Percentiles rank a stretch among this genome's conserved stretches.
Evolutionary conservation across 2,113 vertebrate species (phyloP).

Genomic region (Nyctibius bracteatus): DNA sequence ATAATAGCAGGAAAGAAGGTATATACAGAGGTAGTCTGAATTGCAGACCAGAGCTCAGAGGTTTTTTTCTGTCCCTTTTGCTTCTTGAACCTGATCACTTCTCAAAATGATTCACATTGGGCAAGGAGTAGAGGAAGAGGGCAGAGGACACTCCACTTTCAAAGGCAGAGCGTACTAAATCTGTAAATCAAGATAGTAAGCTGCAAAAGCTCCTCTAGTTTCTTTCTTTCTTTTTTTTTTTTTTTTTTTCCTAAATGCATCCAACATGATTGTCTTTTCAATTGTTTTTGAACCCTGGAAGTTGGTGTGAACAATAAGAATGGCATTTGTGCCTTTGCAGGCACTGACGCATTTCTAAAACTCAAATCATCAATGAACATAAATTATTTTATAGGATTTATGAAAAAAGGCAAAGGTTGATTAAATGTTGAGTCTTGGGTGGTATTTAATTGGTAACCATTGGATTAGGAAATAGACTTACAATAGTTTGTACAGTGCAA

Average conservation of each 20-base stretch:
- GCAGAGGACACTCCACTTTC: neutral
- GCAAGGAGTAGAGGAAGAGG: neutral
- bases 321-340: neutral
- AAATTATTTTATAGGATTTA: neutral
- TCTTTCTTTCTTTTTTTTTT: neutral
- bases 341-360: neutral
- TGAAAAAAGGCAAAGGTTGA: neutral
- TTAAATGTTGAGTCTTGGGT: slow-evolving; percentile 15
- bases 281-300: neutral
- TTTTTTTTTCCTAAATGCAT: neutral
- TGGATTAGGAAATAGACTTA: neutral
- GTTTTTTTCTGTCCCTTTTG: neutral
- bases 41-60: neutral
- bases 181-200: neutral
- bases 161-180: neutral
- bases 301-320: neutral
- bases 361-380: neutral
- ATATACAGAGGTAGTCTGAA: neutral
- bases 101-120: neutral
- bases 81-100: neutral
- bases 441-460: neutral
- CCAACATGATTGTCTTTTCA: neutral
- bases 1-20: neutral
- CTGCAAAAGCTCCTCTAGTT: neutral
- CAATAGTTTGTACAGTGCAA: neutral